Percentiles rank a stretch among this genome's conserved stretches.
phyloP scores from a whole-genome alignment of 1,140 invertebrate genomes.

The Cyclargus thomasi region DNA sequence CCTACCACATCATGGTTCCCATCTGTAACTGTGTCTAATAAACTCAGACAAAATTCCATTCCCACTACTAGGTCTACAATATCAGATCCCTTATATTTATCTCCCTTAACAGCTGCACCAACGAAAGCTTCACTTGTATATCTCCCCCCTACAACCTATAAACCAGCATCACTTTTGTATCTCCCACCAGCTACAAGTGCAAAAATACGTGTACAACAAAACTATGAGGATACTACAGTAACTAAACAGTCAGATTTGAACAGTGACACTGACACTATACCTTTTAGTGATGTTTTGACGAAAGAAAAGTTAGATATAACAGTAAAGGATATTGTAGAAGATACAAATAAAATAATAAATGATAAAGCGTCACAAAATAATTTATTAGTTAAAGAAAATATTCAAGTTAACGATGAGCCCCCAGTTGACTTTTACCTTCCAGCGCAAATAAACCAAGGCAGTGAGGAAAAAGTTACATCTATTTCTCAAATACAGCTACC shows the following conservation, averaged over 20 bases:
- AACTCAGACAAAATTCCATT: slow-evolving; percentile 22
- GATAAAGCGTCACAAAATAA: slow-evolving; percentile 37
- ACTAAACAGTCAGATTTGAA: slow-evolving; percentile 39
- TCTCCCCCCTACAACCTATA: slow-evolving; percentile 42
- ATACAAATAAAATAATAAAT: slow-evolving; percentile 47
- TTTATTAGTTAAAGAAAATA: slow-evolving; percentile 34
- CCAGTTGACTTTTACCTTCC: slow-evolving; percentile 35
- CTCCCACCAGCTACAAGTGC: slow-evolving; percentile 38
- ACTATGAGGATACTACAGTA: slow-evolving; percentile 27
- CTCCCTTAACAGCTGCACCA: slow-evolving; percentile 1
- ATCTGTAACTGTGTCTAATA: not conserved
- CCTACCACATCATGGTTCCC: not conserved
- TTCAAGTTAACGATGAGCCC: slow-evolving; percentile 33
- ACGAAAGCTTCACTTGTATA: slow-evolving; percentile 33
- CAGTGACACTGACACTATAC: slow-evolving; percentile 45
- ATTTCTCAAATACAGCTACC: slow-evolving; percentile 28
- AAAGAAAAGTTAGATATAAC: slow-evolving; percentile 59
- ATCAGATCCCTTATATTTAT: slow-evolving; percentile 31
- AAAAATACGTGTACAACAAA: slow-evolving; percentile 37
- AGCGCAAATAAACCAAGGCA: slow-evolving; percentile 33
- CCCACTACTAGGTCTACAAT: slow-evolving; percentile 24
- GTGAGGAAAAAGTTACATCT: slow-evolving; percentile 44
- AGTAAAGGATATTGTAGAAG: slow-evolving; percentile 54
- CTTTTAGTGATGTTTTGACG: slow-evolving; percentile 55
- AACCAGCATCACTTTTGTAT: slow-evolving; percentile 40